Base-by-base conservation (phyloP, 2,797 vertebrate genomes). In the Halcyon smyrnensis region DNA sequence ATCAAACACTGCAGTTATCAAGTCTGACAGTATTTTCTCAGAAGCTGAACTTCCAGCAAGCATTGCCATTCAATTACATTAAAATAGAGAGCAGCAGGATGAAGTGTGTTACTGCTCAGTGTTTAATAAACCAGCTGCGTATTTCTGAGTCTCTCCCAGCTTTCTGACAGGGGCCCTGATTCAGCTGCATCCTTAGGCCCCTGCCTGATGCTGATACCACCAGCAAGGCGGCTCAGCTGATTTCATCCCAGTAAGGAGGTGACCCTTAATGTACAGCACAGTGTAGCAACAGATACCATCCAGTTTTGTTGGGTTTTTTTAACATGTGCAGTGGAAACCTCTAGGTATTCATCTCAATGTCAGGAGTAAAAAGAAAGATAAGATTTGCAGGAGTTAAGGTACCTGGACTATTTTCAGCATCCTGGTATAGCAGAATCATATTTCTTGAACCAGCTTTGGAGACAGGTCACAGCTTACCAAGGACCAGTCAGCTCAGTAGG, bases 11-110 rank as follows among this genome's bases (percentile, higher is more conserved):
- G 54, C n/a, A 65, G 54, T 54, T 89, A 84, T 2, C 56, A 63
- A 68, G 28, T 79, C 70, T 84, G 67, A 62, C 84, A 87, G 53
- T 46, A 77, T 45, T 77, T 91, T 63, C 78, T 51, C 73, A 84
- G 88, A 77, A 87, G 53, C n/a, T 87, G 75, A 91, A 77, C 60
- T 51, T 87, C 71, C 74, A 36, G 70, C 56, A 91, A 53, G 48
- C 8, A 45, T 14, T 89, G 18, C 19, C 48, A 48, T 60, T 51
- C 30, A 69, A 53, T 75, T 75, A 75, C 68, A 82, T 73, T 62
- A 87, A 71, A 81, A 56, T 1, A 75, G 69, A 84, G 60, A 75
- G 45, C 67, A 73, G 56, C 24, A 45, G 0, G 0, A 54, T 30
- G 13, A 83, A 91, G 43, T 30, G 21, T 64, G 60, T 12, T 63